phyloP scores from a whole-genome alignment of 2,113 vertebrate genomes.

The Maccullochella peelii region DNA sequence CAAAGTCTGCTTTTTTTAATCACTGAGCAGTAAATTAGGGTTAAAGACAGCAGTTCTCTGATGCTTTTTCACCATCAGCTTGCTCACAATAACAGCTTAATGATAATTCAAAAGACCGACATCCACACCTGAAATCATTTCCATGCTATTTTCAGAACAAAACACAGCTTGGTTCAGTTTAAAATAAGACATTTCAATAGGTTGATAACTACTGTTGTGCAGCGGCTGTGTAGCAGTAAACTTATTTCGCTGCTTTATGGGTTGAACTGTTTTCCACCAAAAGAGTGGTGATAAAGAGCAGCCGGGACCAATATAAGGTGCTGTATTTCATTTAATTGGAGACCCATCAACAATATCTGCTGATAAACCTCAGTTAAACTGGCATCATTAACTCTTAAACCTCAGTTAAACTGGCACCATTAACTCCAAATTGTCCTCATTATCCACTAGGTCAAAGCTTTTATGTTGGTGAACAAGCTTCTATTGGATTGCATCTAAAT shows the following conservation, averaged over 20 bases:
- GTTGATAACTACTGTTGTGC: conserved; percentile 26
- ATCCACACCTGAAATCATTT: conserved; percentile 50
- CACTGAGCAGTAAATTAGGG: conserved; percentile 16
- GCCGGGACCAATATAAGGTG: conserved; percentile 24
- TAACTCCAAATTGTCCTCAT: conserved; percentile 59
- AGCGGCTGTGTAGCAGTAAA: conserved; percentile 21
- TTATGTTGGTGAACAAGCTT: conserved; percentile 55
- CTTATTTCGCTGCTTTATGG: conserved; percentile 35
- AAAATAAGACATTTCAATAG: conserved; percentile 28
- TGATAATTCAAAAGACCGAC: conserved; percentile 47
- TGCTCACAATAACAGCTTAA: conserved; percentile 32
- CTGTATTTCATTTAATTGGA: conserved; percentile 44
- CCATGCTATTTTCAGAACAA: conserved; percentile 39
- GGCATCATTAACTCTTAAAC: conserved; percentile 52
- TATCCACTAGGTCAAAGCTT: conserved; percentile 67
- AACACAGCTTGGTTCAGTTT: conserved; percentile 32
- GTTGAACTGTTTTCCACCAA: conserved; percentile 23
- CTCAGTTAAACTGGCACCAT: conserved; percentile 55
- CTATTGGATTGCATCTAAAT: conserved; percentile 39
- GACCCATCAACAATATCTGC: conserved; percentile 38
- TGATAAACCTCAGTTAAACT: conserved; percentile 55
- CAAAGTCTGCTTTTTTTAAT: conserved; percentile 12
- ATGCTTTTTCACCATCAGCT: conserved; percentile 35
- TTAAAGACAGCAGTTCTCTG: conserved; percentile 10
- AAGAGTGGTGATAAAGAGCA: conserved; percentile 26